Percentiles rank a stretch among this genome's conserved stretches.
phyloP scores from a whole-genome alignment of 2,797 vertebrate species.

The Cyclopterus lumpus region DNA sequence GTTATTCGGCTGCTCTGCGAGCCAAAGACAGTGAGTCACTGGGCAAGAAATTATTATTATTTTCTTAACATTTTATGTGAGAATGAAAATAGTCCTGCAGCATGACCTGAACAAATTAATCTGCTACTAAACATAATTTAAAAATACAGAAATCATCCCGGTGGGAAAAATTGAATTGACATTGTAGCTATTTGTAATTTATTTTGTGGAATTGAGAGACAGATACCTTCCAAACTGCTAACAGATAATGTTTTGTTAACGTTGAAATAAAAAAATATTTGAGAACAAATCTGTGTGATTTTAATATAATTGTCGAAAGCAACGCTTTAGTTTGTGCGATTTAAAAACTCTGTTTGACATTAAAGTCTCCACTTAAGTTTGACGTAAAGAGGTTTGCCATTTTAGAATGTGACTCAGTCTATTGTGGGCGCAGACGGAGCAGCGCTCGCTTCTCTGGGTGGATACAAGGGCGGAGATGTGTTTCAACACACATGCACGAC shows the following conservation, averaged over 20 bases:
- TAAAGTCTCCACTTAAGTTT: background rate
- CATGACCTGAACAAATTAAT: background rate
- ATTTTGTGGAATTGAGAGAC: background rate
- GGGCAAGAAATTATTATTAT: background rate
- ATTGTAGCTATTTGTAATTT: background rate
- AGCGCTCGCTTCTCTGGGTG: constrained; percentile 67
- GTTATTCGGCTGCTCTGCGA: constrained; percentile 32
- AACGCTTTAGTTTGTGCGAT: background rate
- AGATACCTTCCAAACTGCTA: background rate
- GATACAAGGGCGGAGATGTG: constrained; percentile 74
- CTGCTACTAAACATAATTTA: background rate
- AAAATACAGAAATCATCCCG: background rate
- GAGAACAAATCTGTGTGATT: background rate
- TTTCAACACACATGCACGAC: constrained; percentile 63
- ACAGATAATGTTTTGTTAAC: background rate
- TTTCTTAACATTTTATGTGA: constrained; percentile 15
- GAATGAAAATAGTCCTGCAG: constrained; percentile 17
- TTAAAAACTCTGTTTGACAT: constrained; percentile 9
- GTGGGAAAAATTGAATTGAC: background rate
- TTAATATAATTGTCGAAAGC: background rate
- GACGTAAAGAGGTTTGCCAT: constrained; percentile 45
- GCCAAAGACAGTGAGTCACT: constrained; percentile 36
- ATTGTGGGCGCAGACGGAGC: constrained; percentile 65
- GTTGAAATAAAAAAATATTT: background rate
- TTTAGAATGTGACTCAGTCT: constrained; percentile 74